These are phyloP conservation scores for Stomorhina lunata DNA, from an alignment of 2,888 invertebrate species.

Conservation along the genomic window DNA sequence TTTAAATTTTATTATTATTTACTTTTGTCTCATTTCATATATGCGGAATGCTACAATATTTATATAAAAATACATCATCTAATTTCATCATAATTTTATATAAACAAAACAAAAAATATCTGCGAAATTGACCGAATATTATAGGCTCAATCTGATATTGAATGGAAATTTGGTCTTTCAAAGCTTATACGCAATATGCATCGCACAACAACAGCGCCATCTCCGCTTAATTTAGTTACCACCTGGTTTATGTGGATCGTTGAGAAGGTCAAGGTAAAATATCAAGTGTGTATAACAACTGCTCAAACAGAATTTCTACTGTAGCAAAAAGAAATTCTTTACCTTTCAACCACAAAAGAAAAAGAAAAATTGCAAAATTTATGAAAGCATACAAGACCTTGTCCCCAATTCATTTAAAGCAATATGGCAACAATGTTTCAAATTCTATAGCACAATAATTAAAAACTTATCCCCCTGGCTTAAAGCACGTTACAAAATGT, in stretches of 20 bases:
- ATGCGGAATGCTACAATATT: constrained; percentile 61
- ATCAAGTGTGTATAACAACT: constrained; percentile 72
- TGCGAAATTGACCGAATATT: constrained; percentile 60
- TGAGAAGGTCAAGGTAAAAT: constrained; percentile 87
- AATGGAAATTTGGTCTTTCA: constrained; percentile 99
- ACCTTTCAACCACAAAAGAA: constrained; percentile 24
- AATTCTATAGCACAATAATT: constrained; percentile 1
- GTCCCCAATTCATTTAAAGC: constrained; percentile 79
- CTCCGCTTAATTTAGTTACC: constrained; percentile 97
- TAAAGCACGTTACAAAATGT: not conserved
- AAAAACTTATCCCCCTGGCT: not conserved
- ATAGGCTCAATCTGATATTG: constrained; percentile 99
- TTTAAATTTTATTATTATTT: constrained; percentile 40
- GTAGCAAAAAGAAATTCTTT: constrained; percentile 40
- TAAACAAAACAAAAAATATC: constrained; percentile 63
- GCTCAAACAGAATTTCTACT: constrained; percentile 61
- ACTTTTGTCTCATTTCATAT: constrained; percentile 56
- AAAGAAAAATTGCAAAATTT: not conserved
- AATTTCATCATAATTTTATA: constrained; percentile 24
- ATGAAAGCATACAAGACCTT: constrained; percentile 72
- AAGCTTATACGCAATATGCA: constrained; percentile 99
- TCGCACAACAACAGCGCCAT: constrained; percentile 97
- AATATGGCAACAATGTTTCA: constrained; percentile 75
- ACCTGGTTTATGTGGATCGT: constrained; percentile 94
- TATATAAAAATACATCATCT: constrained; percentile 23